Conservation (phyloP, 37 sponge, comb jelly and placozoan genomes). For the Halichondria panicea region DNA sequence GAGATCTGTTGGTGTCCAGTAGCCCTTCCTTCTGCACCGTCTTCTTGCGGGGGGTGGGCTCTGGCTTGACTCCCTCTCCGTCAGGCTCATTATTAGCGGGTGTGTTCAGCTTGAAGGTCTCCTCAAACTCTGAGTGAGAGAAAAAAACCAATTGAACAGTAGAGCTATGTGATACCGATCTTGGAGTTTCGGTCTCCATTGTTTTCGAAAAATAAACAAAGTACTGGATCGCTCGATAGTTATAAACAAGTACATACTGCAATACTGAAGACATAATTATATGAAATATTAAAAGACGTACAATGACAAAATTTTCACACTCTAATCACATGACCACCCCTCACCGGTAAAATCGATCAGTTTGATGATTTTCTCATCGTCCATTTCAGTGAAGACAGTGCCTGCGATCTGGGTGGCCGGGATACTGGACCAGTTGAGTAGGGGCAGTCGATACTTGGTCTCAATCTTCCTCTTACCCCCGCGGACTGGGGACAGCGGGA, state of each 20-base stretch:
- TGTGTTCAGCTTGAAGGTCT: conserved; percentile 71
- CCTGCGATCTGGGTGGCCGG: conserved; percentile 64
- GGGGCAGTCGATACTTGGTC: conserved; percentile 74
- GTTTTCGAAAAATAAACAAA: too few species aligned
- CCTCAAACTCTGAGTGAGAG: conserved; percentile 86
- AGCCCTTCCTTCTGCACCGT: conserved; percentile 12
- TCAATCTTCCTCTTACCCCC: conserved; percentile 66
- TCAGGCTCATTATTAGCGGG: conserved; percentile 23
- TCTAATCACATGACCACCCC: too few species aligned
- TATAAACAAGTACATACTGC: too few species aligned
- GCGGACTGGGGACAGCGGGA: too few species aligned
- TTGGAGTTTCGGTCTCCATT: too few species aligned
- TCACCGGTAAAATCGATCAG: conserved; percentile 27
- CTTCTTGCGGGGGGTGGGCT: background rate
- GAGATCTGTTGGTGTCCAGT: conserved; percentile 70
- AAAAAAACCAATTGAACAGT: too few species aligned
- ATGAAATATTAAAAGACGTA: too few species aligned
- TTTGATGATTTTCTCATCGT: conserved; percentile 69
- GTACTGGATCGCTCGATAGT: too few species aligned
- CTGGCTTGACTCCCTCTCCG: background rate
- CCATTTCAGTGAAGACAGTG: conserved; percentile 72
- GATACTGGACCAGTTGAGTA: conserved; percentile 74
- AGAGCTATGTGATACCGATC: too few species aligned
- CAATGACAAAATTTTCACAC: too few species aligned
- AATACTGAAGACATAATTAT: too few species aligned